Percentiles rank a stretch among this genome's conserved stretches.
Conservation (phyloP, 2,888 invertebrate species). For the Stenichneumon culpator region DNA sequence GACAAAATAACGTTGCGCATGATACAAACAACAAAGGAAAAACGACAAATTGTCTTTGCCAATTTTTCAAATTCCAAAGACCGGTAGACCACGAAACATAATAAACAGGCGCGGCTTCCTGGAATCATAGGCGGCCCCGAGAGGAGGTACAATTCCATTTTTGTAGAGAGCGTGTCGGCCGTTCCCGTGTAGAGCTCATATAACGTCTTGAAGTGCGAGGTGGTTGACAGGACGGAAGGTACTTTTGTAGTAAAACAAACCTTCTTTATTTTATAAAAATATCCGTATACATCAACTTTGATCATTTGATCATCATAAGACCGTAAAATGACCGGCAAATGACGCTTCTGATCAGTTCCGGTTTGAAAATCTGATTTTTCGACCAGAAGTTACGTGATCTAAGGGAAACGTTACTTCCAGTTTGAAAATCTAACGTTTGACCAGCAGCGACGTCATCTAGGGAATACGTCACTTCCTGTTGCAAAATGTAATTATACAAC, state of each 20-base stretch:
- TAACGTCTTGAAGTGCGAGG: not conserved
- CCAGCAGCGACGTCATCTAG: too few relatives aligned
- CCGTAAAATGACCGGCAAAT: too few relatives aligned
- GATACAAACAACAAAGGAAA: not conserved
- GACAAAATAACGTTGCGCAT: not conserved
- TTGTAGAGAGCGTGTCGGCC: slow-evolving; percentile 7
- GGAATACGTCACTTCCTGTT: too few relatives aligned
- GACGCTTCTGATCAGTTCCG: too few relatives aligned
- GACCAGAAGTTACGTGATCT: too few relatives aligned
- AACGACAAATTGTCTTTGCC: not conserved
- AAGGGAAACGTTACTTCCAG: too few relatives aligned
- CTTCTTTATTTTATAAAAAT: not conserved
- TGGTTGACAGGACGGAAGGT: not conserved
- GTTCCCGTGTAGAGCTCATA: not conserved
- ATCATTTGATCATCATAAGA: too few relatives aligned
- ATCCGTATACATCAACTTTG: too few relatives aligned
- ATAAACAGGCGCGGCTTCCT: not conserved
- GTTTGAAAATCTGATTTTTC: too few relatives aligned
- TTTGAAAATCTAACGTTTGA: too few relatives aligned
- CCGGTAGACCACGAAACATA: slow-evolving; percentile 5
- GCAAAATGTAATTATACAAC: too few relatives aligned
- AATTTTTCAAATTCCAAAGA: slow-evolving; percentile 10
- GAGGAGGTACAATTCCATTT: not conserved
- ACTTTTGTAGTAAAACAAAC: not conserved
- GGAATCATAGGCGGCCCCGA: not conserved